Evolutionary conservation across 2,113 vertebrate species (phyloP), one percentile per base, ranked within the genome.

Genomic region (Pionites leucogaster): DNA sequence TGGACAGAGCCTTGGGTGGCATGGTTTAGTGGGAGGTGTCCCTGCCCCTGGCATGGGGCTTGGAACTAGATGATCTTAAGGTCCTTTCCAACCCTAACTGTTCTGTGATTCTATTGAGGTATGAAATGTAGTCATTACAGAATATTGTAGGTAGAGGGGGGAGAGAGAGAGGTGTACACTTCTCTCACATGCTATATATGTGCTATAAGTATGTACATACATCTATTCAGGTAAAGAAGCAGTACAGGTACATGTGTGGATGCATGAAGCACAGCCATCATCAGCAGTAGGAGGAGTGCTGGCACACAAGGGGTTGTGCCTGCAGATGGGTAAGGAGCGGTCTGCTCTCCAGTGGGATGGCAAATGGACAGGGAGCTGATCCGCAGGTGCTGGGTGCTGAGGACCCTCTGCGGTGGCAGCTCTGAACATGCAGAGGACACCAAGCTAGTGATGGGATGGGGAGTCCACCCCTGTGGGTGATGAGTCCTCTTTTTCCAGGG

Each of bases 371-470:
- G 11, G n/a, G 13, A 83, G 11, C 7, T 50, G 44, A 53, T 76
- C 33, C 13, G 8, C 16, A 6, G 28, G n/a, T 50, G 24, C 68
- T 6, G 1, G 55, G 69, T 41, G 53, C 39, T 14, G 25, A 64
- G 29, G 25, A 70, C 39, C 35, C 47, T 71, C 47, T 53, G 37
- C 3, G 1, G 22, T 13, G 22, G 24, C 76, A 75, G 24, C 65
- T 17, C 50, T 59, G 46, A 68, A 27, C 10, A 4, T 23, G 13
- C 35, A 57, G 49, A 77, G n/a, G 44, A 93, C 67, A 53, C 13
- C 0, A 0, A 71, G 29, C 8, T 70, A 79, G 24, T 1, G 4
- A 17, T 1, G 0, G 59, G 9, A 16, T 16, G 27, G 27, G 10
- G 35, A 55, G 25, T 13, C 22, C 4, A 1, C 15, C 15, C 17